Evolutionary conservation across 2,888 invertebrate species (phyloP).

Genomic region (Drosophila maculinotata): DNA sequence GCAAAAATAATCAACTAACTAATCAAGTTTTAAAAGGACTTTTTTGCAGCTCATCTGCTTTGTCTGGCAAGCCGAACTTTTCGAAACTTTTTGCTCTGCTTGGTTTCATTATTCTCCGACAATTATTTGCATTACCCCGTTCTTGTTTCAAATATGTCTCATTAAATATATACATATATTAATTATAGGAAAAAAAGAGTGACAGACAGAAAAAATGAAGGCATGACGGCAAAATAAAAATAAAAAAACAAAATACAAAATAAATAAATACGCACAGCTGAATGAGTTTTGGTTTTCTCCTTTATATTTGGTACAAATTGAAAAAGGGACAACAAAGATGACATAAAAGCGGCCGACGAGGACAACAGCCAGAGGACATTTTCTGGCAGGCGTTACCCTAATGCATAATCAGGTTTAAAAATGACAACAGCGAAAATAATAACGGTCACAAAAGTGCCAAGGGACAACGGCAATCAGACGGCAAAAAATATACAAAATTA

Average conservation of each 20-base stretch:
- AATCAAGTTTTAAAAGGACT: background rate
- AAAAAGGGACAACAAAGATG: slow-evolving; percentile 58
- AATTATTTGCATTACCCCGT: slow-evolving; percentile 68
- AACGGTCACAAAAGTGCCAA: slow-evolving; percentile 60
- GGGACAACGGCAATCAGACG: slow-evolving; percentile 62
- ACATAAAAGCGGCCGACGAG: slow-evolving; percentile 52
- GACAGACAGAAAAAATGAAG: slow-evolving; percentile 19
- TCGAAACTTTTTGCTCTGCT: slow-evolving; percentile 1
- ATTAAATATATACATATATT: slow-evolving; percentile 65
- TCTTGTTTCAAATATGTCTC: slow-evolving; percentile 60
- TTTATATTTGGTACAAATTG: slow-evolving; percentile 57
- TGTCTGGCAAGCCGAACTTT: background rate
- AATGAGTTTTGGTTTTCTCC: slow-evolving; percentile 62
- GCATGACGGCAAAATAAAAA: slow-evolving; percentile 21
- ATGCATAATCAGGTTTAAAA: slow-evolving; percentile 72
- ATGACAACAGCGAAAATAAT: slow-evolving; percentile 62
- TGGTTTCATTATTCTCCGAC: slow-evolving; percentile 35
- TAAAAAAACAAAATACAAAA: background rate
- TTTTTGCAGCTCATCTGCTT: background rate
- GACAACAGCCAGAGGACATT: slow-evolving; percentile 39
- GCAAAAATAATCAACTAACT: no score
- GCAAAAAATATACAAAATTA: slow-evolving; percentile 61
- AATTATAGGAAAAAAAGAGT: slow-evolving; percentile 55
- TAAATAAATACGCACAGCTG: slow-evolving; percentile 61
- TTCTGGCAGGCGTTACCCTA: slow-evolving; percentile 43